These are phyloP conservation scores for Alitta virens DNA, from an alignment of 2,888 invertebrate species.

Conservation along the genomic window DNA sequence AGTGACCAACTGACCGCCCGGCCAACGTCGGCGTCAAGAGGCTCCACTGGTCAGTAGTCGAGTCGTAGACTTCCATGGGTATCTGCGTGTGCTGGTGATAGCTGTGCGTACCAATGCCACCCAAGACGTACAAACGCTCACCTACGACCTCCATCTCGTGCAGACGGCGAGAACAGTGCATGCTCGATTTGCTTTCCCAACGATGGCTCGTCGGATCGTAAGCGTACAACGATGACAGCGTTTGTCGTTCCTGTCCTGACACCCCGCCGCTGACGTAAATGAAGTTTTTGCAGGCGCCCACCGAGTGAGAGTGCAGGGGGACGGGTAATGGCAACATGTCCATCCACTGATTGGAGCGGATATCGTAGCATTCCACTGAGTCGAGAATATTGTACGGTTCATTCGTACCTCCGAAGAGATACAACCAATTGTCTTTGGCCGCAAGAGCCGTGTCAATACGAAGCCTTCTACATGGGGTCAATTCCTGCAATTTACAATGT, in stretches of 20 bases:
- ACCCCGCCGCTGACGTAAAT: constrained; percentile 54
- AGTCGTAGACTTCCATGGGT: constrained; percentile 50
- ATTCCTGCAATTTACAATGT: constrained; percentile 48
- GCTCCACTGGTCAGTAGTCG: constrained; percentile 51
- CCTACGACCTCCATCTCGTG: constrained; percentile 50
- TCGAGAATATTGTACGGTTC: constrained; percentile 50
- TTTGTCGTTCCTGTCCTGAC: constrained; percentile 44
- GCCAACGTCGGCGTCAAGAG: constrained; percentile 51
- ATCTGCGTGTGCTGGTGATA: constrained; percentile 51
- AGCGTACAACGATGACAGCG: constrained; percentile 44
- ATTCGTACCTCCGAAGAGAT: constrained; percentile 50
- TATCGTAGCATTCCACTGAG: constrained; percentile 52
- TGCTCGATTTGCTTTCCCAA: constrained; percentile 46
- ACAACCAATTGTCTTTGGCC: constrained; percentile 41
- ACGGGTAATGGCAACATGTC: constrained; percentile 45
- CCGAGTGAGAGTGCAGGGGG: constrained; percentile 50
- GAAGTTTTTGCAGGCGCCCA: constrained; percentile 36
- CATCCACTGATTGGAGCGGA: constrained; percentile 48
- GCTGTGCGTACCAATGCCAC: constrained; percentile 50
- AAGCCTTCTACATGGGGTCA: constrained; percentile 47
- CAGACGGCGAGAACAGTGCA: constrained; percentile 51
- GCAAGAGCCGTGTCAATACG: constrained; percentile 51
- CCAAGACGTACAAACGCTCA: constrained; percentile 46
- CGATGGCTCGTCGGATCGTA: constrained; percentile 40
- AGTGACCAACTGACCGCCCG: constrained; percentile 54